These are phyloP conservation scores for Sinopyrophorus schimmeli DNA, from an alignment of 2,888 invertebrate species.

Conservation along the genomic window DNA sequence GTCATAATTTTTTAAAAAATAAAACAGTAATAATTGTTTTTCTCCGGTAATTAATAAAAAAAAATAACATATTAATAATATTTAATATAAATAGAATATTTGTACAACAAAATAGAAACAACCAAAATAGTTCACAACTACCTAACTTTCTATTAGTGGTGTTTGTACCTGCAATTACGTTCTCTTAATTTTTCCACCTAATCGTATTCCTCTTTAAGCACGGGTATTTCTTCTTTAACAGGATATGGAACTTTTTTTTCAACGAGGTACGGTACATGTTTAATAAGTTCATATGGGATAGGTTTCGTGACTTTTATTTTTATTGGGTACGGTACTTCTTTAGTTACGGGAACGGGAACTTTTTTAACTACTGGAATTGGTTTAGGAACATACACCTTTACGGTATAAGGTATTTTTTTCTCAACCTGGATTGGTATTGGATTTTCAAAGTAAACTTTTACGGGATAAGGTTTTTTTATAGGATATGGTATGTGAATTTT, in stretches of 20 bases:
- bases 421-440: slow-evolving; percentile 72
- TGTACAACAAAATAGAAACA: no score
- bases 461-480: slow-evolving; percentile 75
- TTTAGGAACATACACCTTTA: slow-evolving; percentile 67
- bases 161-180: no score
- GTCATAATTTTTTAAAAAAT: no score
- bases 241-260: slow-evolving; percentile 62
- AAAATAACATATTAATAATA: no score
- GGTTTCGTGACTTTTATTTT: slow-evolving; percentile 72
- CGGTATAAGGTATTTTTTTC: slow-evolving; percentile 71
- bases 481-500: slow-evolving; percentile 71
- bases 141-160: no score
- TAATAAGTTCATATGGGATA: slow-evolving; percentile 66
- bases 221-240: slow-evolving; percentile 67
- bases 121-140: no score
- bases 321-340: slow-evolving; percentile 70
- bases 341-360: slow-evolving; percentile 67
- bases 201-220: slow-evolving; percentile 56
- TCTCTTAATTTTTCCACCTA: slow-evolving; percentile 10
- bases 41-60: no score
- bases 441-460: slow-evolving; percentile 68
- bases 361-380: slow-evolving; percentile 66
- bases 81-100: no score
- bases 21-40: no score
- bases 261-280: slow-evolving; percentile 64